Base-by-base conservation (phyloP, 2,113 vertebrate genomes). In the Bostrychus sinensis region DNA sequence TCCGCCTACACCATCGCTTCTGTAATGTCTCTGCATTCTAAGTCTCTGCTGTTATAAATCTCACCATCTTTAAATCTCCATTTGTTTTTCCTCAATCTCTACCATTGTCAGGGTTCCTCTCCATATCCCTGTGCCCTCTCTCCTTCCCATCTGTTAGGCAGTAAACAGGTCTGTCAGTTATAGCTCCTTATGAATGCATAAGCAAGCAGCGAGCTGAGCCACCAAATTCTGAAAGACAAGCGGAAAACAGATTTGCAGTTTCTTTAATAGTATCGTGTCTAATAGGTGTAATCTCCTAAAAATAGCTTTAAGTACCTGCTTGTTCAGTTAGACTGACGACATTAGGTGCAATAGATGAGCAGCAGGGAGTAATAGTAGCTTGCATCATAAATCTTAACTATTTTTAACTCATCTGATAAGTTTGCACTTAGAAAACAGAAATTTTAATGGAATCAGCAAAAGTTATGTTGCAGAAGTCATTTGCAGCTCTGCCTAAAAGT, bases 241-340 rank as follows among this genome's bases (percentile, higher is more conserved):
- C 48, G 46, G 37, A 60, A 54, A 69, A 56, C 57, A 55, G 42
- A 55, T 30, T 43, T 28, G 34, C 37, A 61, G n/a, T 81, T 50
- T 74, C 22, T 56, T 23, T 67, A 56, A 69, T 45, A 50, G 66
- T 69, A 56, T 56, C 50, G 22, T 19, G 38, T 64, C n/a, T 46
- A 46, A 71, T 50, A 54, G 50, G 32, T 57, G 16, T 57, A 37
- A 56, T 72, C 2, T 59, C 14, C 58, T 64, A 11, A 59, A 0
- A 6, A 34, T 9, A 19, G 37, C 41, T 57, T 46, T 30, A 63
- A 60, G 58, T 56, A 50, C 9, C 30, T 46, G 39, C 11, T 22
- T 71, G 38, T 60, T 77, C 26, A n/a, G 19, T 58, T 53, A 10
- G 34, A 58, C 38, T 65, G 62, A 70, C 75, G 79, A 45, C 14